Conservation (phyloP, 2,797 vertebrate genomes). For the Ctenopoma kingsleyae region DNA sequence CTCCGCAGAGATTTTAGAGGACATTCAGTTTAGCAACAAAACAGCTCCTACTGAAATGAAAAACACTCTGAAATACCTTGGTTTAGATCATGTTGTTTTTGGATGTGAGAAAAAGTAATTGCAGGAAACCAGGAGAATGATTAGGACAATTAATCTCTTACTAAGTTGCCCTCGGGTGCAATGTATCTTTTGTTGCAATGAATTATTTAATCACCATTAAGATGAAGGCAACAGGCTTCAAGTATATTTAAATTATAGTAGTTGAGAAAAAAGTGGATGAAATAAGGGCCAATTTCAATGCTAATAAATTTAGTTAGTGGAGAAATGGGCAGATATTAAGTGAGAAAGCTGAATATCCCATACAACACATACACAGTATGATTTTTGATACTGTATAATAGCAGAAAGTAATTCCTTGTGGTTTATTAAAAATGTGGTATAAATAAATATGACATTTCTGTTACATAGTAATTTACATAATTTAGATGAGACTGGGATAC, state of each 20-base stretch:
- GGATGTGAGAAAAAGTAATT: constrained; percentile 33
- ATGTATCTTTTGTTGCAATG: constrained; percentile 22
- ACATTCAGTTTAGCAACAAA: constrained; percentile 13
- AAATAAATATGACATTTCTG: constrained; percentile 76
- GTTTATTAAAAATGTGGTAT: constrained; percentile 81
- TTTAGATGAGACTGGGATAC: constrained; percentile 53
- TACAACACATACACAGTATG: neutral
- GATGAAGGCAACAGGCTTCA: constrained; percentile 12
- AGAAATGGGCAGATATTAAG: neutral
- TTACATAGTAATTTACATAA: constrained; percentile 53
- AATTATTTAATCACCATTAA: constrained; percentile 18
- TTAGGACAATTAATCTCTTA: constrained; percentile 47
- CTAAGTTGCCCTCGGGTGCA: constrained; percentile 31
- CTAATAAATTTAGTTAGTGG: neutral
- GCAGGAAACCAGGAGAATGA: constrained; percentile 45
- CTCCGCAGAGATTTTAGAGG: constrained; percentile 9
- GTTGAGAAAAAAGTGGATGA: constrained; percentile 13
- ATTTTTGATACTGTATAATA: neutral
- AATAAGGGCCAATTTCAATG: constrained; percentile 8
- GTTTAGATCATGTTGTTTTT: constrained; percentile 6
- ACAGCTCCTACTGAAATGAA: constrained; percentile 12
- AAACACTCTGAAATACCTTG: constrained; percentile 2
- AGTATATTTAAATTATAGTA: constrained; percentile 41
- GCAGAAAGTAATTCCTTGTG: constrained; percentile 3
- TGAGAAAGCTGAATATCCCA: neutral